A percentile compares a stretch with the other conserved stretches of the same genome.
Evolutionary conservation across 2,888 invertebrate species (phyloP).

Genomic region (Drosophila nigricruria): DNA sequence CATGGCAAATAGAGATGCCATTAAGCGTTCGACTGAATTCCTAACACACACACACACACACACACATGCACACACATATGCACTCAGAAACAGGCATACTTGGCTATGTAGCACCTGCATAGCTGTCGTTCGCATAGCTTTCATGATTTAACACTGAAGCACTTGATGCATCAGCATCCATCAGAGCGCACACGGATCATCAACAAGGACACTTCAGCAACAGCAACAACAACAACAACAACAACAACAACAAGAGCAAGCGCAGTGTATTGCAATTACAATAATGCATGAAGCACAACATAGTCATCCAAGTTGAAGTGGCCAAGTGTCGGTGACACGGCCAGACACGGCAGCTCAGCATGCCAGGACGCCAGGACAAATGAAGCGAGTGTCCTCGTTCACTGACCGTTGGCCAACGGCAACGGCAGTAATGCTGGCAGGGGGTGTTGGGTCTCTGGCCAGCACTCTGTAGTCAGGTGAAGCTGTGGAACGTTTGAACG

Average conservation of each 20-base stretch:
- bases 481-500: constrained; percentile 41
- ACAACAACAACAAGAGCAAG: constrained; percentile 20
- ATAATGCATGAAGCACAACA: constrained; percentile 53
- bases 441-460: too few relatives aligned
- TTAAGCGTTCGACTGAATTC: constrained; percentile 3
- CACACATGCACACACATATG: constrained; percentile 4
- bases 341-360: constrained; percentile 16
- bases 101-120: constrained; percentile 19
- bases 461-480: constrained; percentile 64
- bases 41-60: constrained; percentile 1
- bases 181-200: constrained; percentile 54
- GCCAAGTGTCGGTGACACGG: constrained; percentile 49
- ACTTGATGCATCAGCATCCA: constrained; percentile 65
- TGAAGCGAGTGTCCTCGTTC: constrained; percentile 50
- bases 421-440: too few relatives aligned
- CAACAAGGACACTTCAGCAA: constrained; percentile 51
- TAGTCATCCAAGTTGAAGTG: constrained; percentile 43
- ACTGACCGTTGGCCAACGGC: constrained; percentile 26
- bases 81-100: constrained; percentile 20
- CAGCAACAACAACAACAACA: not conserved
- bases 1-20: constrained; percentile 22
- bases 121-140: constrained; percentile 26
- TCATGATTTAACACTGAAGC: constrained; percentile 54
- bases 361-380: constrained; percentile 53
- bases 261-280: constrained; percentile 57